Evolutionary conservation across 2,888 invertebrate species (phyloP).

Genomic region (Eristalis tenax): DNA sequence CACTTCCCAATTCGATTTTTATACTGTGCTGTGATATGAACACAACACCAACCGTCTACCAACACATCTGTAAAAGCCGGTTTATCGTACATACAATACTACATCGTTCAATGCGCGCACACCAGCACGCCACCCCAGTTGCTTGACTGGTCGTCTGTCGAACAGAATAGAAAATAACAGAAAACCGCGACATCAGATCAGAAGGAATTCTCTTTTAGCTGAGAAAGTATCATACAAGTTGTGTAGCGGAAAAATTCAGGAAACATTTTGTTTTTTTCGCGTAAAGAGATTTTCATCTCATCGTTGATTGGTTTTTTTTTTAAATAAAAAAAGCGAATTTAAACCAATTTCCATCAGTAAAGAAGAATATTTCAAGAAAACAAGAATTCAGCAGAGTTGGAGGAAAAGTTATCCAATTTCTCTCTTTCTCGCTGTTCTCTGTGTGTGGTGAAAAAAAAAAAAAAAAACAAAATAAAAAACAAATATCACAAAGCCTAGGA

Average conservation of each 20-base stretch:
- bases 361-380: background rate
- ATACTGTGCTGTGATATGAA: background rate
- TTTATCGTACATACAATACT: conserved; percentile 22
- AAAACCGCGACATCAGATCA: conserved; percentile 62
- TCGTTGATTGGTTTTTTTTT: background rate
- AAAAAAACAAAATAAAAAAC: background rate
- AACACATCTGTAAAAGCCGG: conserved; percentile 42
- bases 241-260: conserved; percentile 9
- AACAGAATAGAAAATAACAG: conserved; percentile 72
- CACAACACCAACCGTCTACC: background rate
- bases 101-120: background rate
- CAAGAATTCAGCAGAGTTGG: conserved; percentile 40
- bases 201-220: conserved; percentile 67
- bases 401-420: conserved; percentile 46
- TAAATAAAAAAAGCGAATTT: background rate
- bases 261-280: conserved; percentile 24
- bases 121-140: background rate
- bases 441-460: conserved; percentile 40
- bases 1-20: background rate
- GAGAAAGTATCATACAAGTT: conserved; percentile 20
- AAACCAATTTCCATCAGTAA: conserved; percentile 10
- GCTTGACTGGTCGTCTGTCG: conserved; percentile 28
- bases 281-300: conserved; percentile 52
- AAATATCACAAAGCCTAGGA: background rate
- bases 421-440: conserved; percentile 59